Evolutionary conservation across 1,140 invertebrate species (phyloP), one percentile per base, ranked within the genome.

Genomic region (Hestina assimilis): DNA sequence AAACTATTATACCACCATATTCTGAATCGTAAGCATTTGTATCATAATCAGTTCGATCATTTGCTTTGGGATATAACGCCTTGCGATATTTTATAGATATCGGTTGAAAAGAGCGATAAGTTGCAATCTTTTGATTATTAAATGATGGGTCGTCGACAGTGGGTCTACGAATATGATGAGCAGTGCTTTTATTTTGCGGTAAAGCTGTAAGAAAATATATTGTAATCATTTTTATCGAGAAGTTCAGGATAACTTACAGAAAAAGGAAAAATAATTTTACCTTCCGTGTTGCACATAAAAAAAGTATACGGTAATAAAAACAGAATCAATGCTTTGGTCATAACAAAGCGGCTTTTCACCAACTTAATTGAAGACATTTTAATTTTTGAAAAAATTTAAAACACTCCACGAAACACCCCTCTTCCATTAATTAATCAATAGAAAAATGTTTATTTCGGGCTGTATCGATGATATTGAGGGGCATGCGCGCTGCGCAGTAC

Each of bases 1-100:
- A 84, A 1, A 84, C 79, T 4, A 84, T 76, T 4, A 83, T 79
- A 20, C 69, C 82, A 23, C 83, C 83, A 33, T 87, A 87, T 40
- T 87, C 83, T 0, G 76, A 68, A 41, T 87, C 84, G 35, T 86
- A 87, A 0, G 84, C 79, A 41, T 73, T 84, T 48, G 81, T 76
- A 60, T 86, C 84, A 12, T 86, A 87, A 17, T 87, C 84, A 3
- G 72, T 66, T 17, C 70, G 66, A 26, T 83, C 81, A 29, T 84
- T 79, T n/a, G 69, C 47, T 48, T 69, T 72, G 8, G 76, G 75
- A 40, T 86, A 86, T 12, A 65, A 57, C 0, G 72, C 48, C 53
- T 84, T 86, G 17, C 73, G 82, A 42, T 79, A 78, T 53, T 82
- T 83, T 5, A 76, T 63, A 9, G 79, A 70, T 3, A 79, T 69